Base-by-base conservation (phyloP, 2,113 vertebrate genomes). In the Prunella himalayana region DNA sequence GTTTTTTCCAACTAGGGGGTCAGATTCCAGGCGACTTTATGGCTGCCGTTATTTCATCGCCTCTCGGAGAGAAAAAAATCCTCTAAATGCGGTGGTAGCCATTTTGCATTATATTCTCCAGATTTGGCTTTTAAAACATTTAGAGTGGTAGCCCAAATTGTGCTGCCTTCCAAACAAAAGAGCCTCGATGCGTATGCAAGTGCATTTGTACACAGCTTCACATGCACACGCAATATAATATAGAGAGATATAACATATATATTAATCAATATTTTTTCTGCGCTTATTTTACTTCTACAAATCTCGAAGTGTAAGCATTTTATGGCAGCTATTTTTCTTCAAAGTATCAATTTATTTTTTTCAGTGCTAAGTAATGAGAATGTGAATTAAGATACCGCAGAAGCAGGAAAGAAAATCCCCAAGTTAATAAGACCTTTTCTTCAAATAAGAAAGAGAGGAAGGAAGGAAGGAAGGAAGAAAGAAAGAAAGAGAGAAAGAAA, bases 1-100 rank as follows among this genome's bases (percentile, higher is more conserved):
- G 50, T 82, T 96, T 95, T 95, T 94, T 91, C 86, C 44, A 86
- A 49, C 73, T 56, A 68, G 41, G 71, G 96, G 77, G 94, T 96
- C 94, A 97, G 93, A 97, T 97, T 94, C 95, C 96, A 95, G 75
- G 81, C 84, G 68, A 82, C 88, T 93, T 88, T 68, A 92, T 30
- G 51, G 90, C 56, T 70, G 41, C 90, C 47, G 86, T 68, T 76
- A 76, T 93, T 96, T 95, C 95, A 93, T 87, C 23, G 5, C 49
- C 78, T 86, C 96, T 90, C 72, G 45, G 75, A 8, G 11, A 9
- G 51, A 37, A 65, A 65, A 83, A 92, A 80, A 11, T 64, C 13
- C 39, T 88, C 54, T 39, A 96, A 92, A 96, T 75, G 91, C 83
- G 31, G 35, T 69, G 86, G 82, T 82, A 68, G 94, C 88, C 94